These are phyloP conservation scores for Dryas iulia DNA, from an alignment of 1,140 invertebrate genomes.

Conservation along the genomic window DNA sequence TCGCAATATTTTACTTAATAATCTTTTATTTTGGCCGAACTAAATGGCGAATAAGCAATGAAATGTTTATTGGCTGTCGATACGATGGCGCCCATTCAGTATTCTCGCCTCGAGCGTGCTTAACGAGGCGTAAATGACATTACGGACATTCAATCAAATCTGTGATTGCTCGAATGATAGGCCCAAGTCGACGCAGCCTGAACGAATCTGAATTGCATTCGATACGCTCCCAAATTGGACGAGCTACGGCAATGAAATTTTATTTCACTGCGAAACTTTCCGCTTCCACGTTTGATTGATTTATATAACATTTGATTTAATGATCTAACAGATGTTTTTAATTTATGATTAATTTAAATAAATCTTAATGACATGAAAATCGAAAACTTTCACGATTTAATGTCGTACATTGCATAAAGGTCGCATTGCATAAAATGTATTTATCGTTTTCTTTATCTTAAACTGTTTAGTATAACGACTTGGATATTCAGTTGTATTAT, in stretches of 20 bases:
- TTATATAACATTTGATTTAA: slow-evolving; percentile 36
- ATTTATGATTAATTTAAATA: slow-evolving; percentile 16
- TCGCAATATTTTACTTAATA: not conserved
- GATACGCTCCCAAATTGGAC: slow-evolving; percentile 34
- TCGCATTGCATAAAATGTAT: slow-evolving; percentile 3
- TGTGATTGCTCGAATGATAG: slow-evolving; percentile 51
- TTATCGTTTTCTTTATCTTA: not conserved
- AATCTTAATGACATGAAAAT: slow-evolving; percentile 7
- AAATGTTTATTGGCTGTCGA: slow-evolving; percentile 63
- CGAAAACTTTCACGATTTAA: not conserved
- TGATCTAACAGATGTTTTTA: slow-evolving; percentile 26
- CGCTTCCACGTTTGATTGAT: slow-evolving; percentile 37
- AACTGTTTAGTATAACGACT: not conserved
- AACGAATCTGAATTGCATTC: slow-evolving; percentile 45
- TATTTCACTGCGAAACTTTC: slow-evolving; percentile 34
- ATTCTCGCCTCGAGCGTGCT: slow-evolving; percentile 51
- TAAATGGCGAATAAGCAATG: slow-evolving; percentile 26
- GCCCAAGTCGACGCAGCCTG: slow-evolving; percentile 33
- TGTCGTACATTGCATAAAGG: not conserved
- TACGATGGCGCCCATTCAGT: slow-evolving; percentile 37
- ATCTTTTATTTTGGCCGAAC: not conserved
- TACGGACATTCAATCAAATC: slow-evolving; percentile 63
- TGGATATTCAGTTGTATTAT: not conserved
- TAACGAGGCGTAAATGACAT: slow-evolving; percentile 68
- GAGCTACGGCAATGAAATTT: slow-evolving; percentile 40